Conservation (phyloP, 1,140 invertebrate genomes). For the Listronotus bonariensis region DNA sequence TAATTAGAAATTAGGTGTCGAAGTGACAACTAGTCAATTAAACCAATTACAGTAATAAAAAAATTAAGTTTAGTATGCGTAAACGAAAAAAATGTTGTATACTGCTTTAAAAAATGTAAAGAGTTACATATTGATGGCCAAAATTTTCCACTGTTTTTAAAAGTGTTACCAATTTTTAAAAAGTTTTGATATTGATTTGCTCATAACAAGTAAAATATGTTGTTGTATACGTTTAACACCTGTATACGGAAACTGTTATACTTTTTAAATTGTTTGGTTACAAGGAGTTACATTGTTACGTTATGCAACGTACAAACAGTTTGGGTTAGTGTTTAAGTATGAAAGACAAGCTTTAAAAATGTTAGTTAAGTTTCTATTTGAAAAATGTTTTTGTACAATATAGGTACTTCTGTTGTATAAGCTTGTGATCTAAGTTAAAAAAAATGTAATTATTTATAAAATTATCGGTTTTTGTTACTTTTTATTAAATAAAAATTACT, state of each 20-base stretch:
- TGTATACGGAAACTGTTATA: constrained; percentile 33
- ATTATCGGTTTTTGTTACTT: constrained; percentile 53
- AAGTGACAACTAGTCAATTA: no score
- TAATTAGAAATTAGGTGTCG: no score
- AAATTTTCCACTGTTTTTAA: no score
- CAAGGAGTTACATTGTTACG: constrained; percentile 27
- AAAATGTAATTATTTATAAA: constrained; percentile 48
- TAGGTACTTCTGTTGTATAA: constrained; percentile 41
- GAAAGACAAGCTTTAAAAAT: constrained; percentile 43
- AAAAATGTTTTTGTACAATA: constrained; percentile 43
- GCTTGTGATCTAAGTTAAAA: constrained; percentile 50
- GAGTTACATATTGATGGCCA: no score
- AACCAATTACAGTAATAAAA: no score
- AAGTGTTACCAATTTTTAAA: not conserved
- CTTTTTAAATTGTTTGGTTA: constrained; percentile 33
- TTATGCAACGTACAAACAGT: constrained; percentile 26
- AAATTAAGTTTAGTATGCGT: no score
- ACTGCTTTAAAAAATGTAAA: no score
- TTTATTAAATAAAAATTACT: constrained; percentile 52
- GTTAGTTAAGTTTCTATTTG: constrained; percentile 44
- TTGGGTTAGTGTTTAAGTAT: constrained; percentile 42
- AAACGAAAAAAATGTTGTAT: no score
- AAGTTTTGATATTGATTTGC: constrained; percentile 9
- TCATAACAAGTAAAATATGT: constrained; percentile 13
- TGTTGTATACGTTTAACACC: constrained; percentile 34